Conservation (phyloP, 2,888 invertebrate genomes). For the Hofmannophila pseudospretella region DNA sequence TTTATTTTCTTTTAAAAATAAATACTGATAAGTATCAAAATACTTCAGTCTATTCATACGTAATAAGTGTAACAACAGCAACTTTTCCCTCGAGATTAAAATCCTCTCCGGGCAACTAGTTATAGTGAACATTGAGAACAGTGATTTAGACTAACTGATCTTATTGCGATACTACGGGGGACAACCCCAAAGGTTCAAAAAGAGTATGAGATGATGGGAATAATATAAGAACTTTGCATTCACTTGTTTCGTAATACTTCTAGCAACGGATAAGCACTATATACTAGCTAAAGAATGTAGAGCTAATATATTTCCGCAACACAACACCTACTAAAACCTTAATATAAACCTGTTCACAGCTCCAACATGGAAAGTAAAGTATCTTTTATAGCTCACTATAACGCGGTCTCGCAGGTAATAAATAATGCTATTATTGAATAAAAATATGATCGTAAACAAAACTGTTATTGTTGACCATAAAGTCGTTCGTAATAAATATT, state of each 20-base stretch:
- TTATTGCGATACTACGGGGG: conserved; percentile 44
- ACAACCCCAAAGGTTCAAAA: conserved; percentile 30
- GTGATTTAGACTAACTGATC: conserved; percentile 72
- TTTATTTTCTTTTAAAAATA: background rate
- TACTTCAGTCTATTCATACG: conserved; percentile 21
- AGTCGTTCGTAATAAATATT: conserved; percentile 18
- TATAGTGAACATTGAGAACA: conserved; percentile 25
- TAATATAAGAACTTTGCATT: conserved; percentile 60
- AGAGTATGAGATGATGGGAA: conserved; percentile 57
- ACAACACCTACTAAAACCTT: conserved; percentile 13
- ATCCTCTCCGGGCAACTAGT: conserved; percentile 50
- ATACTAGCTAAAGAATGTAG: background rate
- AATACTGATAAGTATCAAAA: conserved; percentile 44
- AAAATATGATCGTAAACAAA: conserved; percentile 37
- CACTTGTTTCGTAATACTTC: too few species aligned
- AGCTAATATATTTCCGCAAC: conserved; percentile 8
- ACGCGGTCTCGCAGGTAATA: conserved; percentile 33
- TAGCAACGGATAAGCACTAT: background rate
- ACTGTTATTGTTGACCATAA: conserved; percentile 27
- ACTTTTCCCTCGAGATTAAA: conserved; percentile 54
- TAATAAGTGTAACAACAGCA: conserved; percentile 40
- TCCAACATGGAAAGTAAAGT: conserved; percentile 28
- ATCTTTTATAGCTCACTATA: conserved; percentile 36
- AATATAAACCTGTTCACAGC: conserved; percentile 30
- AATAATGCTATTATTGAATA: conserved; percentile 41